Conservation (phyloP, 1,140 invertebrate species). For the Solen grandis region DNA sequence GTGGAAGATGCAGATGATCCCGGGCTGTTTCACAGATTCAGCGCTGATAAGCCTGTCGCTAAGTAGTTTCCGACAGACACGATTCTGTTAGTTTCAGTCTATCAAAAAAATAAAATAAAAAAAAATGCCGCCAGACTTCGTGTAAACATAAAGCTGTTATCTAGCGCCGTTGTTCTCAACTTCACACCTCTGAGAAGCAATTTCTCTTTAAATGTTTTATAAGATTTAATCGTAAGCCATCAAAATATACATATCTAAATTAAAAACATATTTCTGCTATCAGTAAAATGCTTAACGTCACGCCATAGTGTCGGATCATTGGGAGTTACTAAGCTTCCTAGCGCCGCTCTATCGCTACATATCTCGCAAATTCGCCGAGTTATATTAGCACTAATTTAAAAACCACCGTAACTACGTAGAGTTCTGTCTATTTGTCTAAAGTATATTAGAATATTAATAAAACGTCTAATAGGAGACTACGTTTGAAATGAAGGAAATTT, state of each 20-base stretch:
- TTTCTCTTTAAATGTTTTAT: conserved; percentile 57
- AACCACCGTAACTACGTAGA: conserved; percentile 39
- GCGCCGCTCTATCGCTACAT: conserved; percentile 34
- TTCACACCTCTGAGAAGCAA: conserved; percentile 41
- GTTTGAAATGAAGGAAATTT: no score
- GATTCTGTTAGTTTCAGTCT: no score
- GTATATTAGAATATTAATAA: no score
- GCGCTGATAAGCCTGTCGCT: no score
- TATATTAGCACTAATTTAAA: conserved; percentile 49
- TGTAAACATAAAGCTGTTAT: conserved; percentile 45
- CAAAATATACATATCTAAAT: conserved; percentile 59
- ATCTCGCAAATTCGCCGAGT: conserved; percentile 21
- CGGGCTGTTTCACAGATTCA: no score
- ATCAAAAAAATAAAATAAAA: no score
- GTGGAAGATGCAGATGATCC: no score
- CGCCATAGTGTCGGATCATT: conserved; percentile 40
- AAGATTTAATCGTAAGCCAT: conserved; percentile 51
- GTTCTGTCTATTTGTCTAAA: conserved; percentile 40
- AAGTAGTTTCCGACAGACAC: no score
- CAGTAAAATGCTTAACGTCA: conserved; percentile 13
- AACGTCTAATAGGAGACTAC: no score
- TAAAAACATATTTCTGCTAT: conserved; percentile 53
- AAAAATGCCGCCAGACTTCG: no score
- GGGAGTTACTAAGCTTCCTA: conserved; percentile 21
- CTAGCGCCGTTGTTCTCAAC: conserved; percentile 28